These are phyloP conservation scores for Sapayoa aenigma DNA, from an alignment of 2,113 vertebrate genomes.

Conservation along the genomic window DNA sequence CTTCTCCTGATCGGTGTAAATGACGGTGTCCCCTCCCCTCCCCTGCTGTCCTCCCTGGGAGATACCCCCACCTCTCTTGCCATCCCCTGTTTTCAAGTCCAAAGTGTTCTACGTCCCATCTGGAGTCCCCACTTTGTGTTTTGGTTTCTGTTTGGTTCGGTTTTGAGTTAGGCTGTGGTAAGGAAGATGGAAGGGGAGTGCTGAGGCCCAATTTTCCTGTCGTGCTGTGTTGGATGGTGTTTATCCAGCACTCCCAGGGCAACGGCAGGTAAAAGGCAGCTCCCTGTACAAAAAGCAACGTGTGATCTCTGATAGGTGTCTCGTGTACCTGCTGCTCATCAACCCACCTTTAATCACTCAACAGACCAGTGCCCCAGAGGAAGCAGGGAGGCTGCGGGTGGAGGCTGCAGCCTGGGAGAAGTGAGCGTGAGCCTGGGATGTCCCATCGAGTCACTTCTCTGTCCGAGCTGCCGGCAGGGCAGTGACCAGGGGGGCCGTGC, in stretches of 20 bases:
- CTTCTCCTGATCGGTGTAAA: constrained; percentile 57
- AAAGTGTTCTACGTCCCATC: constrained; percentile 18
- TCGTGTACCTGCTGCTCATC: background rate
- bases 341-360: background rate
- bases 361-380: background rate
- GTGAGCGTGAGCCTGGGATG: background rate
- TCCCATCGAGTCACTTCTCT: background rate
- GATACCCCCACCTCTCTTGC: background rate
- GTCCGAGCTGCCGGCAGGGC: background rate
- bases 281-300: background rate
- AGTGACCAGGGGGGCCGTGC: background rate
- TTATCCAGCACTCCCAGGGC: background rate
- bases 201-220: background rate
- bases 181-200: background rate
- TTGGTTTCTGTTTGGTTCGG: constrained; percentile 21
- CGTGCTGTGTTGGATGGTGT: background rate
- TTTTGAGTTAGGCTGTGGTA: background rate
- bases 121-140: constrained; percentile 26
- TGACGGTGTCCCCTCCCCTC: constrained; percentile 63
- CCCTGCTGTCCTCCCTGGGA: constrained; percentile 1
- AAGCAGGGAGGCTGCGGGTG: background rate
- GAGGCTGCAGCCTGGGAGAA: background rate
- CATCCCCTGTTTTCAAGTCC: constrained; percentile 31
- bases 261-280: background rate
- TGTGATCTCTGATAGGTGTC: background rate